A percentile compares a stretch with the other conserved stretches of the same genome.
Evolutionary conservation across 1,140 invertebrate species (phyloP).

Genomic region (Papilio polytes): DNA sequence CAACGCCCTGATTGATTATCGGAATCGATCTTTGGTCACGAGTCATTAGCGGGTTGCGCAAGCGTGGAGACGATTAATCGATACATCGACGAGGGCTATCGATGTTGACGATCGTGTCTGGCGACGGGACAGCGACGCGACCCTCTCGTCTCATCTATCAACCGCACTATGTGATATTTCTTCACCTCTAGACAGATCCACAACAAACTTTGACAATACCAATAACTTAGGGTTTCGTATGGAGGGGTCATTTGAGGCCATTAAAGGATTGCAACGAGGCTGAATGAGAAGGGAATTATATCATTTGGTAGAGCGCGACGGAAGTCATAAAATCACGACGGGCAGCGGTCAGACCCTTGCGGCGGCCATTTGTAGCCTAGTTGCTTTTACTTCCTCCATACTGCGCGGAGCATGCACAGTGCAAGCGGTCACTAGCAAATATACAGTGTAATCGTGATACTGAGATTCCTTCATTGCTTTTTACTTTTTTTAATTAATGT

Average conservation of each 20-base stretch:
- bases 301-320: conserved; percentile 37
- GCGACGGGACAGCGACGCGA: conserved; percentile 39
- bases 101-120: conserved; percentile 50
- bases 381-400: conserved; percentile 11
- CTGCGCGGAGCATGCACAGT: neutral
- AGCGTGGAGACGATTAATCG: conserved; percentile 41
- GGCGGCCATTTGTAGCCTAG: conserved; percentile 43
- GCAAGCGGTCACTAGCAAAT: neutral
- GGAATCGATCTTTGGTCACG: conserved; percentile 34
- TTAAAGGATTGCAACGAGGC: conserved; percentile 26
- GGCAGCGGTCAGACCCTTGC: conserved; percentile 47
- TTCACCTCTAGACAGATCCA: conserved; percentile 32
- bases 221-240: neutral
- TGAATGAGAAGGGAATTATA: conserved; percentile 25
- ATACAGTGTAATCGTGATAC: neutral
- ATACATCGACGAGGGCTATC: conserved; percentile 47
- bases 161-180: conserved; percentile 43
- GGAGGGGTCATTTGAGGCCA: conserved; percentile 9
- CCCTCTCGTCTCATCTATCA: conserved; percentile 54
- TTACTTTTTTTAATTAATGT: neutral
- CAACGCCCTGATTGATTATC: conserved; percentile 36
- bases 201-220: neutral
- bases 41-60: conserved; percentile 35
- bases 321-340: conserved; percentile 58
- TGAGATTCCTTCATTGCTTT: neutral